Conservation (phyloP, 2,888 invertebrate genomes). For the Syrista parreyssii region DNA sequence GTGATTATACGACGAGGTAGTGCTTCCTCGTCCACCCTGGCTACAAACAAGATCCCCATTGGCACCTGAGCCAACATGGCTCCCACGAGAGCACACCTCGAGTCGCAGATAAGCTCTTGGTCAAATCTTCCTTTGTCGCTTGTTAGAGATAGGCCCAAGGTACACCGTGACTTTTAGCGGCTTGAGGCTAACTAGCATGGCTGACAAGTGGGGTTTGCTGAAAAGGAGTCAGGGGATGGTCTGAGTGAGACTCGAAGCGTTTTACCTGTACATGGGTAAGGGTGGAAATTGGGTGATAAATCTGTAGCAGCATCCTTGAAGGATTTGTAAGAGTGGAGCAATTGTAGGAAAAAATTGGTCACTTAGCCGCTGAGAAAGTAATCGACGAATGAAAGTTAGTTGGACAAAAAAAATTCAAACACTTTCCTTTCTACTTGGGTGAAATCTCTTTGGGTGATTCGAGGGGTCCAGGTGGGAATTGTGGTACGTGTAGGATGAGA, state of each 20-base stretch:
- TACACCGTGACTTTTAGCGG: not conserved
- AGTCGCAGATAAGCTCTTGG: not conserved
- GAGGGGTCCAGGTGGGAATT: not conserved
- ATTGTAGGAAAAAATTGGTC: not conserved
- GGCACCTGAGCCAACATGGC: slow-evolving; percentile 7
- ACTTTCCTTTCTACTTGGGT: not conserved
- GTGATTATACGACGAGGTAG: slow-evolving; percentile 3
- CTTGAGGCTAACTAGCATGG: not conserved
- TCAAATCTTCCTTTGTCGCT: slow-evolving; percentile 5
- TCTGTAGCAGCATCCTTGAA: not conserved
- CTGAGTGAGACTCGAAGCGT: not conserved
- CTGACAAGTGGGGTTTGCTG: not conserved
- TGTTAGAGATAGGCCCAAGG: not conserved
- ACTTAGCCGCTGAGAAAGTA: not conserved
- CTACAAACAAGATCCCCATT: slow-evolving; percentile 4
- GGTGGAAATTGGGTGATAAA: not conserved
- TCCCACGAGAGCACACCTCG: slow-evolving; percentile 6
- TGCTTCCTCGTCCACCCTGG: slow-evolving; percentile 2
- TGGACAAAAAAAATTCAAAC: not conserved
- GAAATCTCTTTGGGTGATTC: not conserved
- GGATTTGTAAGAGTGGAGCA: not conserved
- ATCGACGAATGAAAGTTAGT: not conserved
- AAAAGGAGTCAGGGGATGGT: not conserved
- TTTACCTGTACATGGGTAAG: not conserved
- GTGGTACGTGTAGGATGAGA: not conserved